Base-by-base conservation (phyloP, 2,797 vertebrate species). In the Decapterus maruadsi region DNA sequence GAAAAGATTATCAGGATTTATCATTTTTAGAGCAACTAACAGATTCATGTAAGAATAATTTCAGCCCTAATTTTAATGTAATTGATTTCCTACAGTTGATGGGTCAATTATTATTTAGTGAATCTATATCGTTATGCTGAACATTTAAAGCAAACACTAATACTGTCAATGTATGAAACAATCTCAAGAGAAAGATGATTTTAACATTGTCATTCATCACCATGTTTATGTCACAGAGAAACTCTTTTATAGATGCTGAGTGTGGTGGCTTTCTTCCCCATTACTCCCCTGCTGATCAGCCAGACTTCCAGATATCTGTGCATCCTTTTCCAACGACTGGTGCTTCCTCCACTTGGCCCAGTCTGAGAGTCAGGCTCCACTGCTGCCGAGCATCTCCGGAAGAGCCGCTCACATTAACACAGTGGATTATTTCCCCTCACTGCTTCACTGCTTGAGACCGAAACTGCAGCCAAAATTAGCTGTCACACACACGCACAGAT, bases 341-440 rank as follows among this genome's bases (percentile, higher is more conserved):
- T 70, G 53, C 61, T 67, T 71, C 64, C 40, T 72, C 63, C 66
- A 69, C 71, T 57, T 34, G 71, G 64, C 42, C 54, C 54, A 14
- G 61, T 51, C 45, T 62, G 64, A 64, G 20, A 46, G 6, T 46
- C 50, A 16, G 59, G 40, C 42, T 50, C 51, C 34, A 59, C 61
- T 50, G 50, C 45, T 69, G 48, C 16, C 16, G 53, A 62, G 29
- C 74, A 26, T 65, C 63, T 77, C 70, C 57, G 51, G 74, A 76
- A 79, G 64, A 85, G 10, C 6, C 62, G 16, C 68, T 67, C 34
- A n/a, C 69, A 65, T 79, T 55, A 75, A 79, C 50, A 56, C 34
- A 62, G 8, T 66, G 64, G 79, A 78, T 80, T 74, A 79, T 82
- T 77, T 79, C 83, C 77, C 14, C 61, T 61, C 22, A 1, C 50